Evolutionary conservation across 1,140 invertebrate genomes (phyloP), one percentile per base, ranked within the genome.

Genomic region (Mercenaria mercenaria): DNA sequence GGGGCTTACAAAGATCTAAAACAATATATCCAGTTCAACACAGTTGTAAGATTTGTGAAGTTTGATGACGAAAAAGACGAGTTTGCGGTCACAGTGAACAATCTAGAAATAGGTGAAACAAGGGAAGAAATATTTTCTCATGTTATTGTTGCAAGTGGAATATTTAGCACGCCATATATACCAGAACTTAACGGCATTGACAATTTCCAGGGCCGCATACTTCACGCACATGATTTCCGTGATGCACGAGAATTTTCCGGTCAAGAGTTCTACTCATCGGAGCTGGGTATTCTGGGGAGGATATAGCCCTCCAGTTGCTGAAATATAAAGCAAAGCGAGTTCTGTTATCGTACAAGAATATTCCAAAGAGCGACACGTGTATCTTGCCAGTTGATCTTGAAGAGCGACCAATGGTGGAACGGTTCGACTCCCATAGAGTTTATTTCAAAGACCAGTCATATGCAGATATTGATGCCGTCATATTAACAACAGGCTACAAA

Each of bases 171-270:
- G 4, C 86, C 86, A 34, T 69, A 81, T 37, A 32, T 69, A 29
- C 86, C 86, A 18, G 11, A 56, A 32, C 69, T 88, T 72, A 11
- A 34, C 37, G 88, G 88, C 26, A 64, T 90, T 6, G 80, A 79
- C 32, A 56, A 43, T 0, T 90, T 90, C 41, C 18, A n/a, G 15
- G 89, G 89, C 23, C 8, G 89, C 29, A 50, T 90, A 20, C 39
- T 90, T 11, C 89, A 90, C 29, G 56, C 83, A 1, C 89, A 87
- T 34, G 83, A 90, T n/a, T 90, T 90, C 43, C 74, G 89, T 2
- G 82, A 90, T 41, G 89, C 82, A 0, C n/a, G 20, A 34, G 76
- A 90, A 34, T 90, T 87, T 34, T 82, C 59, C 76, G 79, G 32
- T 37, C 61, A 87, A 32, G 80, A 0, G 0, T 90, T 20, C 43